Conservation (phyloP, 2,888 invertebrate genomes). For the Drosophila lutescens region DNA sequence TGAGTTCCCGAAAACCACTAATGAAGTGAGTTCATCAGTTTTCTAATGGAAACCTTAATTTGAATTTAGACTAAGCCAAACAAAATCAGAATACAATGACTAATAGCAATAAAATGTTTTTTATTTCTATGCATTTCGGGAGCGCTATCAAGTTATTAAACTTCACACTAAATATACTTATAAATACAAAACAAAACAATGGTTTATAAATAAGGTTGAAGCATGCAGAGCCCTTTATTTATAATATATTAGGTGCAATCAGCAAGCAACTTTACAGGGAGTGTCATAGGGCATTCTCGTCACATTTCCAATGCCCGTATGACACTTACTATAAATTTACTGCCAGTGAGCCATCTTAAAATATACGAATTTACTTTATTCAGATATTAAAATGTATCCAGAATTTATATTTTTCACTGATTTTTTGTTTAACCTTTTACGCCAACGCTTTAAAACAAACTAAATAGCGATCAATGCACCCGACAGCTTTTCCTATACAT, state of each 20-base stretch:
- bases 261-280: background rate
- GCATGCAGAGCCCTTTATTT: too few relatives aligned
- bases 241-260: background rate
- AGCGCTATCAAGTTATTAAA: background rate
- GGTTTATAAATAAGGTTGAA: background rate
- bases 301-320: background rate
- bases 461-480: too few relatives aligned
- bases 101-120: slow-evolving; percentile 1
- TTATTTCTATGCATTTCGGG: background rate
- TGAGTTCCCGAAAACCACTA: slow-evolving; percentile 64
- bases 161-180: background rate
- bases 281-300: background rate
- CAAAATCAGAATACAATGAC: background rate
- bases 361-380: background rate
- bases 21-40: slow-evolving; percentile 21
- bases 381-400: background rate
- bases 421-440: too few relatives aligned
- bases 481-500: too few relatives aligned
- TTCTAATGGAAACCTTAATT: slow-evolving; percentile 29
- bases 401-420: background rate
- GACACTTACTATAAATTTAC: background rate
- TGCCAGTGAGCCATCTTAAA: background rate
- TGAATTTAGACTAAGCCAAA: slow-evolving; percentile 7
- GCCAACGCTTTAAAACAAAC: too few relatives aligned
- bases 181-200: background rate